Evolutionary conservation across 2,113 vertebrate species (phyloP).

Genomic region (Terrapene triunguis): DNA sequence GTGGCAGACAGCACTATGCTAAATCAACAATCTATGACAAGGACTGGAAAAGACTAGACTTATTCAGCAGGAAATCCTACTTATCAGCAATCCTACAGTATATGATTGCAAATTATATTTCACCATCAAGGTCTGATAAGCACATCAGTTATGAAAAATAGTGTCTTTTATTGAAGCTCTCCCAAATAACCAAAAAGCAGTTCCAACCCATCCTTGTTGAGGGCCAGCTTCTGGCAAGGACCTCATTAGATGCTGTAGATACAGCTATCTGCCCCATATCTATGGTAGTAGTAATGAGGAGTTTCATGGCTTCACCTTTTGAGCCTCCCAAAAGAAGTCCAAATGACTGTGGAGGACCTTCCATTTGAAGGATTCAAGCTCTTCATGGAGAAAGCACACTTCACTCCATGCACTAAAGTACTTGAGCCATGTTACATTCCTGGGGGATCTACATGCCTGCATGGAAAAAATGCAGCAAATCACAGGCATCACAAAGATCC

Average conservation of each 20-base stretch:
- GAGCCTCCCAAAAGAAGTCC: not conserved
- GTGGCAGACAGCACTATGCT: not conserved
- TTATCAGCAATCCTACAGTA: not conserved
- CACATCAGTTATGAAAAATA: not conserved
- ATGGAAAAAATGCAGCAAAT: no score
- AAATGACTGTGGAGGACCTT: no score
- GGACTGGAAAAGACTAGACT: not conserved
- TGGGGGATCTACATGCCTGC: not conserved
- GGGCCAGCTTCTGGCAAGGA: not conserved
- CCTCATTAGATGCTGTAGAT: not conserved
- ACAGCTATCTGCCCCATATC: not conserved
- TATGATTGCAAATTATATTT: not conserved
- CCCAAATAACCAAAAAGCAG: not conserved
- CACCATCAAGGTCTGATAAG: not conserved
- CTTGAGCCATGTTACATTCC: not conserved
- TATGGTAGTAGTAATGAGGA: not conserved
- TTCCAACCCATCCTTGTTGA: not conserved
- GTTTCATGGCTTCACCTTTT: not conserved
- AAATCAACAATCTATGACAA: not conserved
- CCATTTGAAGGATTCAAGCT: no score
- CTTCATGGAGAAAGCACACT: not conserved
- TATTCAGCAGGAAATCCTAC: not conserved
- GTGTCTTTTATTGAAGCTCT: not conserved
- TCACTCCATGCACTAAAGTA: not conserved
- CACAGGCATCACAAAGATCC: no score